phyloP scores from a whole-genome alignment of 2,113 vertebrate genomes.

The Odobenus rosmarus region DNA sequence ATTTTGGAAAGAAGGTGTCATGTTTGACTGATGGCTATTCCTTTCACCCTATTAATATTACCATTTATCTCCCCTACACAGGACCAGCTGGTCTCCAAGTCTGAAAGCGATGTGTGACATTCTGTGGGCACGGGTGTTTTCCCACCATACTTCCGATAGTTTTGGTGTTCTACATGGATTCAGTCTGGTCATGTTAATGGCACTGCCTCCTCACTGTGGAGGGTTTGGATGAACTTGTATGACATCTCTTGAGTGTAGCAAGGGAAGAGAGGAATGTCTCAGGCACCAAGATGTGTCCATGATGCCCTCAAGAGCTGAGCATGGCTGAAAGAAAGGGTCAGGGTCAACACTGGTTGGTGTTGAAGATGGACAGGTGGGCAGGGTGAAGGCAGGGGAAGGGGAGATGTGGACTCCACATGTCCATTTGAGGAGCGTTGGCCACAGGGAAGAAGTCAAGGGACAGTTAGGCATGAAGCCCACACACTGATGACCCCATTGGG shows the following conservation, averaged over 20 bases:
- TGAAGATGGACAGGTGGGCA: not conserved
- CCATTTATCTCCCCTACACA: rapidly evolving
- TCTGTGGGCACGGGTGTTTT: rapidly evolving
- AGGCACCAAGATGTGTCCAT: not conserved
- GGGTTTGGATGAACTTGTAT: not conserved
- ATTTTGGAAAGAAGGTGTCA: not conserved
- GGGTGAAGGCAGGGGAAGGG: not conserved
- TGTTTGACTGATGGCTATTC: not conserved
- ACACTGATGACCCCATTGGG: rapidly evolving
- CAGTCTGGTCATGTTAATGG: not conserved
- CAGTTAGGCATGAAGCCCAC: rapidly evolving
- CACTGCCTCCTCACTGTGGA: not conserved
- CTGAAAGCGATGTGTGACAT: rapidly evolving
- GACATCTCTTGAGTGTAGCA: not conserved
- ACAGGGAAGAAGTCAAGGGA: not conserved
- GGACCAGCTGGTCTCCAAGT: not conserved
- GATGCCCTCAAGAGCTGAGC: not conserved
- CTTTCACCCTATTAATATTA: too few relatives aligned
- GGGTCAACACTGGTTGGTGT: not conserved
- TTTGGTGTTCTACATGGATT: not conserved
- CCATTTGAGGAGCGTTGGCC: rapidly evolving
- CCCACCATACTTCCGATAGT: rapidly evolving
- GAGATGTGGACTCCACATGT: rapidly evolving
- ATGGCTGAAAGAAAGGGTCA: too few relatives aligned
- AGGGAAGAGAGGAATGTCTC: not conserved